phyloP scores from a whole-genome alignment of 1,140 invertebrate species.

The Laupala kohalensis region DNA sequence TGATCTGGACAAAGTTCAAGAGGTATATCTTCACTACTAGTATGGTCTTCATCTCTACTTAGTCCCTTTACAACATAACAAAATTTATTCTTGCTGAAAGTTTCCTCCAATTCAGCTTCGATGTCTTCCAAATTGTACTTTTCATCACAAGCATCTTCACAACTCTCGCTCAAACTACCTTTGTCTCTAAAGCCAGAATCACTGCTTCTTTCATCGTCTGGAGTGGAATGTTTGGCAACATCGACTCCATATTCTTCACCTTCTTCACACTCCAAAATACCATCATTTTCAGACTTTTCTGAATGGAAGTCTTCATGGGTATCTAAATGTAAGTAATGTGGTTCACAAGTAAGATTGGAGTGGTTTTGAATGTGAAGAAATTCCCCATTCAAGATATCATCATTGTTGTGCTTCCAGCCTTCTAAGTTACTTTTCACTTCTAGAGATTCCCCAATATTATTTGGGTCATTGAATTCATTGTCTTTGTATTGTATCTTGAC shows the following conservation, averaged over 20 bases:
- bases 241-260: slow-evolving; percentile 12
- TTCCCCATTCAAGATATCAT: background rate
- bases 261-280: slow-evolving; percentile 30
- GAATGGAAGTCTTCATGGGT: background rate
- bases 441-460: background rate
- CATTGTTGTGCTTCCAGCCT: background rate
- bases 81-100: slow-evolving; percentile 5
- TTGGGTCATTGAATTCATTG: background rate
- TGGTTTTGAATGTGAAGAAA: background rate
- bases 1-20: background rate
- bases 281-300: slow-evolving; percentile 14
- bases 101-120: slow-evolving; percentile 24
- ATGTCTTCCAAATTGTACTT: slow-evolving; percentile 31
- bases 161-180: slow-evolving; percentile 25
- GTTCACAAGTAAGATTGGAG: too few relatives aligned
- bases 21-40: background rate
- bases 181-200: slow-evolving; percentile 40
- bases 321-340: background rate
- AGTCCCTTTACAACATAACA: slow-evolving; percentile 3
- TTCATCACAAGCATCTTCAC: slow-evolving; percentile 33
- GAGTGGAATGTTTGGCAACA: slow-evolving; percentile 24
- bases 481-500: background rate
- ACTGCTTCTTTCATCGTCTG: slow-evolving; percentile 38
- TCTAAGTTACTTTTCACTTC: background rate
- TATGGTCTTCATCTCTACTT: slow-evolving; percentile 3